Evolutionary conservation across 2,113 vertebrate species (phyloP), one percentile per base, ranked within the genome.

Genomic region (Alosa alosa): DNA sequence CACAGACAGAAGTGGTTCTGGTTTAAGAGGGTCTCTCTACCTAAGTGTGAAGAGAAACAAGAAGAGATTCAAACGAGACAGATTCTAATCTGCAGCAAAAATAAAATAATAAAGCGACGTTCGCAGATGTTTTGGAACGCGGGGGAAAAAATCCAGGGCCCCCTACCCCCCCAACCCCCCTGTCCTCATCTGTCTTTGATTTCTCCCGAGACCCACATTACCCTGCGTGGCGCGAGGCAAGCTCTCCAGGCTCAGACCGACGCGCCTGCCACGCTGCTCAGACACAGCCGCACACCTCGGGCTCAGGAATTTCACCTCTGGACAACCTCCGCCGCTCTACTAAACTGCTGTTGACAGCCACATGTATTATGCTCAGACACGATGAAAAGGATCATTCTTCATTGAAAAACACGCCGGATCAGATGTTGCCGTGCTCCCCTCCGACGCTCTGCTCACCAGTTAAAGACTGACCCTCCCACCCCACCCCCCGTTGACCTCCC

Each of bases 331-430:
- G 72, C 31, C 72, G 36, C 36, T 39, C 72, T 15, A 36, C 72
- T 78, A 78, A 78, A 78, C 72, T 78, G 72, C 72, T 78, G 72
- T 78, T 78, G 72, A 78, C 72, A 78, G 72, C 72, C 72, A 78
- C 72, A 78, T 78, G 72, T 39, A 78, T 78, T 78, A 78, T 78
- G 36, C 72, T 78, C 72, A 1, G 72, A 78, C 72, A 17, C 72
- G 72, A 78, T 78, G 72, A 78, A 78, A 78, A 78, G 31, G 72
- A 78, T 78, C 72, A 78, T 78, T 78, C 72, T 78, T 78, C 31
- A 78, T 39, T 78, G 72, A 18, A 25, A 78, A 78, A 17, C 72
- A 36, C 31, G 31, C 31, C 25, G 25, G 25, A 78, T 78, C 72
- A 78, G 72, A 78, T 78, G 25, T 78, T 36, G 25, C 72, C 31